Base-by-base conservation (phyloP, 2,888 invertebrate species). In the Drosophila nigricruria region DNA sequence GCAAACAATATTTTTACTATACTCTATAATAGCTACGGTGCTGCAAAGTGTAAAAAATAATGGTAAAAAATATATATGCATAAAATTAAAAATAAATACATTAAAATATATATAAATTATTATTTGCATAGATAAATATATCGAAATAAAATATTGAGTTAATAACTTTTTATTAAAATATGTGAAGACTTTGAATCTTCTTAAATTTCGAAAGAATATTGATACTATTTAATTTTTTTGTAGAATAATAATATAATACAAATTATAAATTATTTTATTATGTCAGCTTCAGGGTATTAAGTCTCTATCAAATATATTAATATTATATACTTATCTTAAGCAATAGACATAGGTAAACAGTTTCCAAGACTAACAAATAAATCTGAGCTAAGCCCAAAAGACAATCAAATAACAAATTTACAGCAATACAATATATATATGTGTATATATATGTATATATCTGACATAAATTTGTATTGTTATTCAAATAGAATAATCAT, bases 401-500 rank as follows among this genome's bases (percentile, higher is more conserved):
- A 25, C 34, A 27, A 30, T 53, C n/a, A 25, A 42, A 18, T 30
- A 20, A 10, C 8, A 12, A 5, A 40, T 20, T 47, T 49, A 49
- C 50, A 58, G 38, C 62, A 58, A 50, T 64, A 43, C 16, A 43
- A 16, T 23, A 23, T 23, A 16, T 16, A 14, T 5, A 61, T 54
- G 52, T 4, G 0, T 5, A 0, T 43, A 43, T 23, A n/a, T n/a
- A 56, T 56, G 50, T 14, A 1, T 27, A 63, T 60, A 68, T 69
- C 47, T 67, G 72, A 2, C 76, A 75, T 70, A 59, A 59, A 65
- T 78, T 78, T 78, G 73, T 70, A 77, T 84, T 78, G 71, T 63
- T 80, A 84, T 78, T 80, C 83, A 84, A 87, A 87, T 84, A 72
- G 69, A 78, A 80, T 87, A 76, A 84, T 80, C 56, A 60, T 65